Conservation (phyloP, 2,888 invertebrate species). For the Desoria tigrina region DNA sequence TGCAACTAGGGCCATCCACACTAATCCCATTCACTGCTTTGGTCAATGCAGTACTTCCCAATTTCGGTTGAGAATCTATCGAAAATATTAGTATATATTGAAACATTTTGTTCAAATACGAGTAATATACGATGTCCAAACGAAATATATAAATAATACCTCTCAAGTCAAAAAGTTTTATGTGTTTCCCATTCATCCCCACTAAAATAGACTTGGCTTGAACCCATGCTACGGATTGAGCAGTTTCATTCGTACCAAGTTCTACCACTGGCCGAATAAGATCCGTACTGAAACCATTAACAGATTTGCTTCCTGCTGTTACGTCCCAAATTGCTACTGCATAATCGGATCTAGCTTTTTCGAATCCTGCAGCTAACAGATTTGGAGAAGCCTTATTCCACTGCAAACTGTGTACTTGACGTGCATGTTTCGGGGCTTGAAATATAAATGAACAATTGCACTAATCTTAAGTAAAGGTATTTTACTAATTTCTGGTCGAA, state of each 20-base stretch:
- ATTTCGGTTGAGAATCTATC: constrained; percentile 48
- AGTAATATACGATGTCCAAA: neutral
- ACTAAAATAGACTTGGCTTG: constrained; percentile 75
- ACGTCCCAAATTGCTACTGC: constrained; percentile 90
- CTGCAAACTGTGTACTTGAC: constrained; percentile 81
- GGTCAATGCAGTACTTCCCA: constrained; percentile 60
- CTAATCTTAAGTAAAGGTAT: constrained; percentile 16
- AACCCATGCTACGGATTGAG: constrained; percentile 84
- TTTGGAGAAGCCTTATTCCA: constrained; percentile 84
- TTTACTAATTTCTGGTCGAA: too few species aligned
- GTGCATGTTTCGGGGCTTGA: constrained; percentile 80
- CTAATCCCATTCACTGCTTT: constrained; percentile 82
- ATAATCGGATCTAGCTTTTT: constrained; percentile 84
- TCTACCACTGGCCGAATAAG: constrained; percentile 68
- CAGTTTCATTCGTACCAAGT: constrained; percentile 79
- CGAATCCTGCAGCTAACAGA: constrained; percentile 81
- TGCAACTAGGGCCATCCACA: constrained; percentile 71
- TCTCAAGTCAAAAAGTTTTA: constrained; percentile 85
- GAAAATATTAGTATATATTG: constrained; percentile 16
- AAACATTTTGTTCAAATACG: too few species aligned
- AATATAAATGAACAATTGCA: constrained; percentile 53
- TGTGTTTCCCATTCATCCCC: constrained; percentile 86
- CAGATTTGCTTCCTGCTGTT: constrained; percentile 58
- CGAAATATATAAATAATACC: constrained; percentile 65
- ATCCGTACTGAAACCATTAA: constrained; percentile 58